phyloP scores from a whole-genome alignment of 1,140 invertebrate genomes.

The Drosophila orena region DNA sequence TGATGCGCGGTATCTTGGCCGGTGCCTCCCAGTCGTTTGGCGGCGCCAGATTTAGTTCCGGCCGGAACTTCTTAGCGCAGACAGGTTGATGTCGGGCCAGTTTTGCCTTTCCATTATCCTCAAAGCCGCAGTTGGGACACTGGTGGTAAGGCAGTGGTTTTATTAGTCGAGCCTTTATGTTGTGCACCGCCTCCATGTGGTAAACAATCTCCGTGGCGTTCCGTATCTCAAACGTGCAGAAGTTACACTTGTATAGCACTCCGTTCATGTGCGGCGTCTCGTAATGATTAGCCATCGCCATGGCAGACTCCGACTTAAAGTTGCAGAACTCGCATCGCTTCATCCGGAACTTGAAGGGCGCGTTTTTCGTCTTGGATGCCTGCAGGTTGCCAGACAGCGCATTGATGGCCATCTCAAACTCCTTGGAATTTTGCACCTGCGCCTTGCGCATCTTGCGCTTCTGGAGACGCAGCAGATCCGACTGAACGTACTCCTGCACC shows the following conservation, averaged over 20 bases:
- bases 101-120: constrained; percentile 97
- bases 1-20: constrained; percentile 91
- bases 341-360: constrained; percentile 91
- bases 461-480: constrained; percentile 94
- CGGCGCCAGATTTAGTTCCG: constrained; percentile 93
- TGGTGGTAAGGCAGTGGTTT: constrained; percentile 95
- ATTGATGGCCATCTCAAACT: constrained; percentile 91
- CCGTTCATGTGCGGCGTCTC: constrained; percentile 97
- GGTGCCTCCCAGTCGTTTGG: constrained; percentile 95
- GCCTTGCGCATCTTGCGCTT: constrained; percentile 91
- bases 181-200: constrained; percentile 96
- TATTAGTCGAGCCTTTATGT: constrained; percentile 92
- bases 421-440: constrained; percentile 87
- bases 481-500: constrained; percentile 96
- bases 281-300: constrained; percentile 95
- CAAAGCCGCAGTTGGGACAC: constrained; percentile 97
- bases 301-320: constrained; percentile 95
- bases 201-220: constrained; percentile 94
- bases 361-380: constrained; percentile 95
- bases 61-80: constrained; percentile 95
- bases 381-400: constrained; percentile 93
- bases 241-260: constrained; percentile 94
- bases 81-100: constrained; percentile 94
- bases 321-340: constrained; percentile 96
- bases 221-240: constrained; percentile 92